Conservation (phyloP, 1,140 invertebrate species). For the Muscidifurax raptorellus region DNA sequence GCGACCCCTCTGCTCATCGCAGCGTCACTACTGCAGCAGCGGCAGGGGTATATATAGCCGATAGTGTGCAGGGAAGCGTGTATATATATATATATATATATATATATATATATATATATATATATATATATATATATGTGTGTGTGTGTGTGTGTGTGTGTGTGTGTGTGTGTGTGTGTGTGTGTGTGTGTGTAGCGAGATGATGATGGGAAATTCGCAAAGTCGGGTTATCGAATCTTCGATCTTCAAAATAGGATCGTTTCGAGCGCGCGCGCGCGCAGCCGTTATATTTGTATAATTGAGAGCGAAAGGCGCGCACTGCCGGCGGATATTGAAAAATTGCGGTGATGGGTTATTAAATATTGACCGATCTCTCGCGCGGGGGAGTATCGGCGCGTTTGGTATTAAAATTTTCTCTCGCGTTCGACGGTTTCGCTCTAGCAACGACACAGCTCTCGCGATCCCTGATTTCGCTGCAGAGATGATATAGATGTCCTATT, state of each 20-base stretch:
- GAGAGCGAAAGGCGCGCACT: not conserved
- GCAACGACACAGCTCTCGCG: too few species aligned
- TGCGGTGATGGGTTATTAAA: conserved; percentile 42
- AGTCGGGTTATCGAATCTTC: conserved; percentile 10
- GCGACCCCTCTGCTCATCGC: not conserved
- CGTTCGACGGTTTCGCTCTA: not conserved
- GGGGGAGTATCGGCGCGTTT: not conserved
- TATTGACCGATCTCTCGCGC: conserved; percentile 32
- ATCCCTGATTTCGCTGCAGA: too few species aligned
- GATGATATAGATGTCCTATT: too few species aligned
- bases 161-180: too few species aligned
- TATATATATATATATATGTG: too few species aligned
- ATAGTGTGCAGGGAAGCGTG: not conserved
- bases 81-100: not conserved
- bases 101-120: not conserved
- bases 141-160: too few species aligned
- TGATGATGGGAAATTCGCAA: not conserved
- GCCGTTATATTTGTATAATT: conserved; percentile 43
- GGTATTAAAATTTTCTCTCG: conserved; percentile 11
- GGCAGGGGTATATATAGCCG: too few species aligned
- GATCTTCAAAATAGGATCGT: conserved; percentile 14
- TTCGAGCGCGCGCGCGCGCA: not conserved
- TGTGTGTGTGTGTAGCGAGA: not conserved
- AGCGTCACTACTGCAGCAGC: not conserved
- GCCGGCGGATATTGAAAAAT: conserved; percentile 33